Evolutionary conservation across 2,113 vertebrate species (phyloP), one percentile per base, ranked within the genome.

Genomic region (Nipponia nippon): DNA sequence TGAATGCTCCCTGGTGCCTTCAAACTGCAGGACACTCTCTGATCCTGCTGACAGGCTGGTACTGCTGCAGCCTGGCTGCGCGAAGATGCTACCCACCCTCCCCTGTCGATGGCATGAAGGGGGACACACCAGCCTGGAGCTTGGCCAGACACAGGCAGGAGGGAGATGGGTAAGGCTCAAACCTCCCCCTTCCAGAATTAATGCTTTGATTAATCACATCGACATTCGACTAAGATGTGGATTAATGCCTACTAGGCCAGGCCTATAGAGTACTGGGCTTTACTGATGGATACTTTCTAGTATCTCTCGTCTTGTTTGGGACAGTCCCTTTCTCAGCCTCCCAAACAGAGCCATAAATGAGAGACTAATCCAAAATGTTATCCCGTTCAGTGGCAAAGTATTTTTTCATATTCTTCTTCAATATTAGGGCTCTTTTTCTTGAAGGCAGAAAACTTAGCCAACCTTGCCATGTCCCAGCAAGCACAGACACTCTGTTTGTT

Each of bases 401-500:
- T 34, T 61, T 95, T 81, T 92, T 85, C 18, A 52, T 66, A 66
- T 56, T 87, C 30, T 58, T 85, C 70, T 25, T 16, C 56, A 79
- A 50, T 44, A 80, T 44, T 16, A 61, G 29, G 23, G 15, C 20
- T 49, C 7, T 38, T 42, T 56, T 73, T 53, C 86, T 36, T 66
- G 32, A 93, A 82, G 52, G 34, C 73, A 69, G 36, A 82, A 90
- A 87, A 56, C 47, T 65, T 55, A 85, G 32, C 53, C 69, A 84
- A 80, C 70, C 32, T 91, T 73, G 14, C 80, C 32, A 10, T 73
- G 70, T 93, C 83, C 47, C 66, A 80, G 75, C 53, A 96, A 86
- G 49, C 52, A 91, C 40, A 91, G 73, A 70, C 26, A 76, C 46
- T 77, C 67, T 90, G 59, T 92, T 97, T 96, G 89, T 80, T 94